Evolutionary conservation across 2,888 invertebrate species (phyloP).

Genomic region (Cecidostiba fungosa): DNA sequence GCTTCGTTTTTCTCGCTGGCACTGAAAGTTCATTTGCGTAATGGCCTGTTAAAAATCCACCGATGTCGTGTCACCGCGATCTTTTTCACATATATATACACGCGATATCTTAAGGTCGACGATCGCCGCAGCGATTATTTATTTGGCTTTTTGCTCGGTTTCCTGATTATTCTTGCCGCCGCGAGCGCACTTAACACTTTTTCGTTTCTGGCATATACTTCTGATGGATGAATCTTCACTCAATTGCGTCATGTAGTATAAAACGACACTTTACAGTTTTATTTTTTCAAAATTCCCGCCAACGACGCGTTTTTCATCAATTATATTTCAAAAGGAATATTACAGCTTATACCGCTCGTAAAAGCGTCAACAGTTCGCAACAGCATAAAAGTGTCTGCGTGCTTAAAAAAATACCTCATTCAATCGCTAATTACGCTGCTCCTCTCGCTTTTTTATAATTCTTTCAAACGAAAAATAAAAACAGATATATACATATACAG

Average conservation of each 20-base stretch:
- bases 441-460: background rate
- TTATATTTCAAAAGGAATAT: background rate
- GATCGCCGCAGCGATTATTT: constrained; percentile 37
- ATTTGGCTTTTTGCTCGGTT: constrained; percentile 8
- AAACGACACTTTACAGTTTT: too few relatives aligned
- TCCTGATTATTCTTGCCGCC: background rate
- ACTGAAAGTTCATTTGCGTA: constrained; percentile 78
- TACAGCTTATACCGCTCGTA: background rate
- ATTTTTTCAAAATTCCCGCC: background rate
- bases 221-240: too few relatives aligned
- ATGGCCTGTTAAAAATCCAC: constrained; percentile 75
- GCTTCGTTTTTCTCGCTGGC: constrained; percentile 66
- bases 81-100: constrained; percentile 7
- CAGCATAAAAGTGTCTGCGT: too few relatives aligned
- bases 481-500: background rate
- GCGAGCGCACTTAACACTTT: constrained; percentile 3
- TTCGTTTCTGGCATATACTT: background rate
- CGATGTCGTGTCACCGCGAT: constrained; percentile 59
- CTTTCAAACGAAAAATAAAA: background rate
- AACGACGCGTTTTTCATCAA: background rate
- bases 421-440: background rate
- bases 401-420: constrained; percentile 13
- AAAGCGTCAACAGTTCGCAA: too few relatives aligned
- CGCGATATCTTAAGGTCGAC: constrained; percentile 44
- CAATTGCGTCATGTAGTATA: background rate